Conservation (phyloP, 2,888 invertebrate genomes). For the Ormyrus labotus region DNA sequence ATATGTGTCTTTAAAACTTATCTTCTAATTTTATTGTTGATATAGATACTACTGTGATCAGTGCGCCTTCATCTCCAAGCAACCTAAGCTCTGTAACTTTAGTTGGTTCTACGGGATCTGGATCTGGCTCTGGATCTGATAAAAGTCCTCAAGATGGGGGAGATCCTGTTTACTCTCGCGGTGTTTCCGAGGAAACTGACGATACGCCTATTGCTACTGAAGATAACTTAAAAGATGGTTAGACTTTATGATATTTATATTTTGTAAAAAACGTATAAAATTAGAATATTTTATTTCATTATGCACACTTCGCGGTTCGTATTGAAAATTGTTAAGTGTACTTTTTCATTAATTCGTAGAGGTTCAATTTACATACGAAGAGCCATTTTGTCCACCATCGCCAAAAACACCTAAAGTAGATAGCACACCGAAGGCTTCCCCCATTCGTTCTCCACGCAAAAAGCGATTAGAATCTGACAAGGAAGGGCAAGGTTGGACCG, state of each 20-base stretch:
- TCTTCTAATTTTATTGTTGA: slow-evolving; percentile 17
- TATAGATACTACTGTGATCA: slow-evolving; percentile 76
- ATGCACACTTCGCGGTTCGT: too few relatives aligned
- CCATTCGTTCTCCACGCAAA: slow-evolving; percentile 45
- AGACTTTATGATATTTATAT: not conserved
- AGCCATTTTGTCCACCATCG: slow-evolving; percentile 35
- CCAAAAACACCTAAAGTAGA: slow-evolving; percentile 39
- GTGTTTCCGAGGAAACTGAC: slow-evolving; percentile 64
- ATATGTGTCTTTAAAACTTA: too few relatives aligned
- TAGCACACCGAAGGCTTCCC: slow-evolving; percentile 43
- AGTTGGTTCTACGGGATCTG: slow-evolving; percentile 80
- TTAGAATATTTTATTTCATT: too few relatives aligned
- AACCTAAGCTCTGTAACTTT: slow-evolving; percentile 85
- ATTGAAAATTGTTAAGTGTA: not conserved
- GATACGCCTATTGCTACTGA: slow-evolving; percentile 64
- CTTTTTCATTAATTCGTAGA: slow-evolving; percentile 42
- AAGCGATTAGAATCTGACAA: slow-evolving; percentile 60
- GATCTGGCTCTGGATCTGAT: slow-evolving; percentile 72
- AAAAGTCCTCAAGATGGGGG: slow-evolving; percentile 68
- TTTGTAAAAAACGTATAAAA: too few relatives aligned
- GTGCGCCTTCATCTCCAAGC: slow-evolving; percentile 84
- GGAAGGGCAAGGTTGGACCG: slow-evolving; percentile 61
- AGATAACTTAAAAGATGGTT: slow-evolving; percentile 62
- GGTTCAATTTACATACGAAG: slow-evolving; percentile 58
- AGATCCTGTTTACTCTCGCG: slow-evolving; percentile 61